Conservation (phyloP, 1,140 invertebrate genomes). For the Patella vulgata region DNA sequence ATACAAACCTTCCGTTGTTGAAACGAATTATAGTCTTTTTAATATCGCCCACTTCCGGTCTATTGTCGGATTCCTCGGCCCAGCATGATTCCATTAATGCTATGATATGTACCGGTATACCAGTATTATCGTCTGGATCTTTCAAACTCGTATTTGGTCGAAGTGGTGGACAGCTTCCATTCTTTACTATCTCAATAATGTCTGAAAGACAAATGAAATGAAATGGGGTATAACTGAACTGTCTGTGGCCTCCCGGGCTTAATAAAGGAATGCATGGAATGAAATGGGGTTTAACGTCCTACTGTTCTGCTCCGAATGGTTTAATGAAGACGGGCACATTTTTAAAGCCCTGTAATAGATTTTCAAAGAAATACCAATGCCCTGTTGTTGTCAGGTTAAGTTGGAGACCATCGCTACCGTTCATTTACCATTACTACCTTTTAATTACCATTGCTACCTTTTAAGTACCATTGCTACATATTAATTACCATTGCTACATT, state of each 20-base stretch:
- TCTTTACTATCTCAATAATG: constrained; percentile 5
- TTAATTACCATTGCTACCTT: too few relatives aligned
- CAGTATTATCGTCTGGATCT: not conserved
- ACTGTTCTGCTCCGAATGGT: too few relatives aligned
- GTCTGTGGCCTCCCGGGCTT: too few relatives aligned
- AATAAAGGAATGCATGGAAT: too few relatives aligned
- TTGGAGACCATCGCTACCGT: not conserved
- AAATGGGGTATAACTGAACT: too few relatives aligned
- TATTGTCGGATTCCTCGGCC: constrained; percentile 2
- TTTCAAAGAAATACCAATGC: too few relatives aligned
- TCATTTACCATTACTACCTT: too few relatives aligned
- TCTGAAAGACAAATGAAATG: constrained; percentile 6
- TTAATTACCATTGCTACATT: too few relatives aligned
- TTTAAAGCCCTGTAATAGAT: too few relatives aligned
- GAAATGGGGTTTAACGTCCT: too few relatives aligned
- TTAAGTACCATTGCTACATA: too few relatives aligned
- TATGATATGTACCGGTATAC: not conserved
- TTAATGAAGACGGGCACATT: too few relatives aligned
- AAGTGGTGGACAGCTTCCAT: not conserved
- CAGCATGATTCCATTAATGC: constrained; percentile 17
- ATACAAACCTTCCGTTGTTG: constrained; percentile 20
- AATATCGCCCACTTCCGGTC: constrained; percentile 5
- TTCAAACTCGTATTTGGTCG: not conserved
- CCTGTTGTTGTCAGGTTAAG: not conserved
- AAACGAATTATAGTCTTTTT: constrained; percentile 5